Base-by-base conservation (phyloP, 2,797 vertebrate species). In the Mus minutoides region DNA sequence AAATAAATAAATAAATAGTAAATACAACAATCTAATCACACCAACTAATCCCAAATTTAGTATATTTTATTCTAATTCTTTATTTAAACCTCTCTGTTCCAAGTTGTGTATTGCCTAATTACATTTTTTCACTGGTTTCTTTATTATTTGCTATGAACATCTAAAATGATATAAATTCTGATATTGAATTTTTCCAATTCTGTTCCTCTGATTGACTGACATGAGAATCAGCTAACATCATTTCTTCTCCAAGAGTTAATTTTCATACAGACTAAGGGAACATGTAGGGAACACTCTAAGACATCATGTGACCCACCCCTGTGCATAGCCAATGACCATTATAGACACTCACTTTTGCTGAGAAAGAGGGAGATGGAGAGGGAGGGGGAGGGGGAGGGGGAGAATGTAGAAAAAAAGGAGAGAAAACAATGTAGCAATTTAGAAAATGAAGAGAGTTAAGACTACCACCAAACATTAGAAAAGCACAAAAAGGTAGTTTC, bases 211-310 rank as follows among this genome's bases (percentile, higher is more conserved):
- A 11, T 40, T 46, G 22, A 58, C 46, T 71, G 13, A 43, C 52
- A 82, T 31, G 34, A 92, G 43, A 92, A 84, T 77, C 82, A 84
- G 29, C 60, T 14, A 37, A 31, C 16, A 26, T 0, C 40, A 56
- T 69, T 89, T 69, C 69, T 83, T 79, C 40, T 46, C 17, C 7
- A 14, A 1, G 1, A 31, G 9, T 64, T 52, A 29, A 37, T 21
- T 58, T 3, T 26, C 24, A 4, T 46, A 2, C 2, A 46, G 22
- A 19, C 22, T 13, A 1, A 9, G 21, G 26, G 46, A 0, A 2
- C 26, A 49, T 56, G 22, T 21, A 29, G 24, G 26, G n/a, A 56
- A 24, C 29, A 52, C 2, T 9, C 43, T 49, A 60, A 3, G 4
- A 4, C 9, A 16, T 34, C 9, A 6, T 40, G 8, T 8, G 2